Evolutionary conservation across 2,888 invertebrate species (phyloP).

Genomic region (Eumerus sabulonum): DNA sequence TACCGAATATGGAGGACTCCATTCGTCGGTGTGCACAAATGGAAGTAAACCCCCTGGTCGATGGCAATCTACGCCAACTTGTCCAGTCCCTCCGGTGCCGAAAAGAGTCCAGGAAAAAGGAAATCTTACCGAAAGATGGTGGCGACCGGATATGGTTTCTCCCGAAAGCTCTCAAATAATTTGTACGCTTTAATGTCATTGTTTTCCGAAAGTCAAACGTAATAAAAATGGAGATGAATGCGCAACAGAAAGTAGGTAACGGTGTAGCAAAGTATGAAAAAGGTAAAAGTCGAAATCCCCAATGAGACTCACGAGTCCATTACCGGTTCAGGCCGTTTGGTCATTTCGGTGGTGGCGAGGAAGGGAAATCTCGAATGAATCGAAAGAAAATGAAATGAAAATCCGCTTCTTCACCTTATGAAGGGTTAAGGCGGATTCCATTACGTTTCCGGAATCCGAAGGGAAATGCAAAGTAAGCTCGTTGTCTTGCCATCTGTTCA

Average conservation of each 20-base stretch:
- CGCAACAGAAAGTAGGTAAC: constrained; percentile 40
- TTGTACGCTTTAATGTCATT: constrained; percentile 67
- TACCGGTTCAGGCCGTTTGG: constrained; percentile 23
- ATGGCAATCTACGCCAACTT: constrained; percentile 33
- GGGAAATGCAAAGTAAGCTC: constrained; percentile 31
- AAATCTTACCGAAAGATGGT: constrained; percentile 36
- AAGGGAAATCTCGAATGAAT: constrained; percentile 51
- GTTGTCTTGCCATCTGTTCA: constrained; percentile 4
- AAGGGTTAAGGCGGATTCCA: constrained; percentile 59
- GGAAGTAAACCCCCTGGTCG: constrained; percentile 10
- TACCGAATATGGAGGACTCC: constrained; percentile 39
- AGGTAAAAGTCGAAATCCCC: constrained; percentile 14
- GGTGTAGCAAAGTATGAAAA: constrained; percentile 12
- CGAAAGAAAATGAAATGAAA: constrained; percentile 48
- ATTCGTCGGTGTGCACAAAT: constrained; percentile 13
- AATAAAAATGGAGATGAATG: constrained; percentile 62
- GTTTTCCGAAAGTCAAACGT: constrained; percentile 51
- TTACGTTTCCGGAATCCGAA: constrained; percentile 28
- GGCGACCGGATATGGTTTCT: constrained; percentile 36
- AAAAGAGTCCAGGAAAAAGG: constrained; percentile 24
- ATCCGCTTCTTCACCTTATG: constrained; percentile 57
- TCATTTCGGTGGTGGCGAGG: too few relatives aligned
- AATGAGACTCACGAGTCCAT: constrained; percentile 26
- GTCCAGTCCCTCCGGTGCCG: constrained; percentile 1
- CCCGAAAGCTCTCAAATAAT: constrained; percentile 64